Base-by-base conservation (phyloP, 2,113 vertebrate species). In the Oreochromis niloticus region DNA sequence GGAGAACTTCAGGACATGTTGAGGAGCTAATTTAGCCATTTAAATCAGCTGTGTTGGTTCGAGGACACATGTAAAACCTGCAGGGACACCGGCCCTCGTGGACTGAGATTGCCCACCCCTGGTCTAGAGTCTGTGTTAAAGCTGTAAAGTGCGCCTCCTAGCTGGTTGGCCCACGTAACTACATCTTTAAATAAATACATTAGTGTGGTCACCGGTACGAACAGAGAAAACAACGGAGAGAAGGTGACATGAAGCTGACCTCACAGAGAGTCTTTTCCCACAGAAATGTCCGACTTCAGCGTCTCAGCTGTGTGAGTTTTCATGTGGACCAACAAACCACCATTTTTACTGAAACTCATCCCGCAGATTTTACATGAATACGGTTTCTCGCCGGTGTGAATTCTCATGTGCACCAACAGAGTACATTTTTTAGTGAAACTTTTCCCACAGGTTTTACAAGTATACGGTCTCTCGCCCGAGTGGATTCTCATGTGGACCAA, bases 261-360 rank as follows among this genome's bases (percentile, higher is more conserved):
- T 43, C 39, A 73, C 66, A 0, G n/a, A 27, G 39, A 27, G 22
- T 73, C 22, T 73, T 73, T 46, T 6, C 22, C 22, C 13, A 46
- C 66, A 73, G 66, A 73, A 73, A 73, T 16, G 66, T 73, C n/a
- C 39, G 12, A 43, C 66, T 17, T 46, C 63, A 24, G 36, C 36
- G 7, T 71, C 66, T 46, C 66, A 46, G 13, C 66, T 16, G 39
- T 24, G 22, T 73, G 66, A 73, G 3, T 46, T 46, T 73, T 73
- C 66, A 73, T 46, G 39, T 73, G 66, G 0, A 73, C 66, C 66
- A 73, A 46, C 66, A 73, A 73, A 22, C 66, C 66, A 16, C 66
- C 66, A 46, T 73, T 73, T 73, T 73, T 73, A 73, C 66, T 73
- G 66, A 73, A 73, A 27, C 66, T 43, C 66, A 27, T 73, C 22